Evolutionary conservation across 2,797 vertebrate genomes (phyloP).

Genomic region (Malurus splendens): DNA sequence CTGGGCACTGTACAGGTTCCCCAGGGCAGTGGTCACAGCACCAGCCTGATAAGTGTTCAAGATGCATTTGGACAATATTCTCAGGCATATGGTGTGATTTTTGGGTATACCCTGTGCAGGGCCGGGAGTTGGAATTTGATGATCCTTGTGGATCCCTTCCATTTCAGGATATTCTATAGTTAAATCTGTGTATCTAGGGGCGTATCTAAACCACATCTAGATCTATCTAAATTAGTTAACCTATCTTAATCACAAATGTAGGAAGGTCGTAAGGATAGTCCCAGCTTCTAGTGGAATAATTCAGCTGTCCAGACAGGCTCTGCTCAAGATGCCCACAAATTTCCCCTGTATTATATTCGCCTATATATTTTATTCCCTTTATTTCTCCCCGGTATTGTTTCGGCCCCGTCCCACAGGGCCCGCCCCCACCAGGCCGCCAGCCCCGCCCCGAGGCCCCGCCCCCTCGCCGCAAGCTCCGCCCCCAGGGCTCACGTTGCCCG

Average conservation of each 20-base stretch:
- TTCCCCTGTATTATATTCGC: rapidly evolving
- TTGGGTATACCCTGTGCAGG: too few relatives aligned
- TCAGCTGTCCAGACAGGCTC: neutral
- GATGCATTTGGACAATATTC: rapidly evolving
- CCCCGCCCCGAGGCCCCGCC: neutral
- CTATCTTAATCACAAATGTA: neutral
- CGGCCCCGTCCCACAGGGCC: neutral
- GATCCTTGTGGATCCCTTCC: neutral
- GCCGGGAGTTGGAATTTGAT: rapidly evolving
- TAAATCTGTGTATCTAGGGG: neutral
- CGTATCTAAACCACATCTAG: neutral
- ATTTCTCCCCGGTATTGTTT: rapidly evolving
- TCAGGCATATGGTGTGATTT: neutral
- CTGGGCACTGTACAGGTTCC: neutral
- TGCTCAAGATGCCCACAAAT: rapidly evolving
- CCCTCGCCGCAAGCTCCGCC: rapidly evolving
- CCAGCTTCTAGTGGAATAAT: neutral
- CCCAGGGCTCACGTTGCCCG: rapidly evolving
- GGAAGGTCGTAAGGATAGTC: too few relatives aligned
- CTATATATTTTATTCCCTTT: rapidly evolving
- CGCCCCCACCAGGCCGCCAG: rapidly evolving
- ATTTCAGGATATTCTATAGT: neutral
- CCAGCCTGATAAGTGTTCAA: neutral
- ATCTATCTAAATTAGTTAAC: neutral
- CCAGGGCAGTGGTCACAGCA: neutral